These are phyloP conservation scores for Helostoma temminkii DNA, from an alignment of 2,797 vertebrate species.

Conservation along the genomic window DNA sequence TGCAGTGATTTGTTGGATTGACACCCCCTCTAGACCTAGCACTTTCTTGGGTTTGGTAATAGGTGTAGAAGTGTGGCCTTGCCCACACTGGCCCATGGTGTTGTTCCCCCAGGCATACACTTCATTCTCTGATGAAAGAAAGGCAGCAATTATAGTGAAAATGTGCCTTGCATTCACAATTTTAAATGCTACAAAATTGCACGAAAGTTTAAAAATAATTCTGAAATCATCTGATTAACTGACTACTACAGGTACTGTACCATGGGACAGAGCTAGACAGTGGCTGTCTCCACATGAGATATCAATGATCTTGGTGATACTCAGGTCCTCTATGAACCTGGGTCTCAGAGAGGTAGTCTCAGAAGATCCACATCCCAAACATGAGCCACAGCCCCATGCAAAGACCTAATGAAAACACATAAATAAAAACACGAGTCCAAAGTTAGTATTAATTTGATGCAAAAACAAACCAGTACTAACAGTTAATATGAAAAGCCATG, in stretches of 20 bases:
- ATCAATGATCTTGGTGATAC: constrained; percentile 88
- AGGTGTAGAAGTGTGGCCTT: constrained; percentile 88
- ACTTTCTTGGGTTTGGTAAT: constrained; percentile 89
- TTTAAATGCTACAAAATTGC: no score
- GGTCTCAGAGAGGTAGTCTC: constrained; percentile 87
- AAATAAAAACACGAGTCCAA: neutral
- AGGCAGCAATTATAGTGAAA: neutral
- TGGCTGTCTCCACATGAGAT: constrained; percentile 90
- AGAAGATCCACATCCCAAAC: constrained; percentile 87
- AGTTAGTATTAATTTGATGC: no score
- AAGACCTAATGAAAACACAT: constrained; percentile 79
- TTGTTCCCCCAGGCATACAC: constrained; percentile 91
- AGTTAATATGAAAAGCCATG: no score
- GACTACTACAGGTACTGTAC: constrained; percentile 56
- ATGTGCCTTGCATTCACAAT: no score
- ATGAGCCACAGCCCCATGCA: constrained; percentile 89
- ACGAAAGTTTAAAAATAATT: no score
- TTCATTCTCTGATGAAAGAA: constrained; percentile 83
- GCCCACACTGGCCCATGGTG: constrained; percentile 90
- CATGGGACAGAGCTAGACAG: constrained; percentile 88
- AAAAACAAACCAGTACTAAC: no score
- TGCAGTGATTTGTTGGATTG: constrained; percentile 88
- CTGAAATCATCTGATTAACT: neutral
- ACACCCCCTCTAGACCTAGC: constrained; percentile 86
- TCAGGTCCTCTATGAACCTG: constrained; percentile 86